A percentile compares a stretch with the other conserved stretches of the same genome.
Conservation (phyloP, 2,888 invertebrate species). For the Teinopalpus imperialis region DNA sequence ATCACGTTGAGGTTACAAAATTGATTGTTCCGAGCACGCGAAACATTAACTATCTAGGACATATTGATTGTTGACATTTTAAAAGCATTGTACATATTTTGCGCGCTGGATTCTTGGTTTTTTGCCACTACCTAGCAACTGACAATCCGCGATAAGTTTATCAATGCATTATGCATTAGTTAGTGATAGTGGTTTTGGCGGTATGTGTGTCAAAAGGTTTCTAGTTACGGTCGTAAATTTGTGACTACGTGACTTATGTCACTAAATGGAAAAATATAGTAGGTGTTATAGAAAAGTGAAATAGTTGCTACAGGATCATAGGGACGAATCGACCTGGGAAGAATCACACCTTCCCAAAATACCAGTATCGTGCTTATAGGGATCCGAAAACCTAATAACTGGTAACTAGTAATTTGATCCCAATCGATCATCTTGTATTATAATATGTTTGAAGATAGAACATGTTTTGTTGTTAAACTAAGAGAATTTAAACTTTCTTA, state of each 20-base stretch:
- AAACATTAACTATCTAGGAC: neutral
- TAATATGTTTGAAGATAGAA: no score
- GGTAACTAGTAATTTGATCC: no score
- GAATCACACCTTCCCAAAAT: no score
- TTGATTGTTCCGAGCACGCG: conserved; percentile 5
- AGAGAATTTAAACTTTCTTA: no score
- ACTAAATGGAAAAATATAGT: neutral
- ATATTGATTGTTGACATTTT: conserved; percentile 24
- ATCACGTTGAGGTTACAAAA: conserved; percentile 11
- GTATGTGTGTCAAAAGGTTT: conserved; percentile 23
- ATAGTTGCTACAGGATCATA: neutral
- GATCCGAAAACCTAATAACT: no score
- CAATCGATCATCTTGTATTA: no score
- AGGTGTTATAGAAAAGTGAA: neutral
- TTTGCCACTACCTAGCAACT: conserved; percentile 2
- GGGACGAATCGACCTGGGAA: no score
- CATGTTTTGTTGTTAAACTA: no score
- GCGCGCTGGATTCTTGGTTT: conserved; percentile 10
- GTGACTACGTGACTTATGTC: conserved; percentile 17
- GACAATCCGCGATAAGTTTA: conserved; percentile 10
- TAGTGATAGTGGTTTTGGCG: conserved; percentile 19
- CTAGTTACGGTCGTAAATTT: conserved; percentile 1
- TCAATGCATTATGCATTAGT: conserved; percentile 17
- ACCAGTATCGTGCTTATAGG: no score
- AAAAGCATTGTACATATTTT: conserved; percentile 20